phyloP scores from a whole-genome alignment of 2,888 invertebrate genomes.

The Antitype chi region DNA sequence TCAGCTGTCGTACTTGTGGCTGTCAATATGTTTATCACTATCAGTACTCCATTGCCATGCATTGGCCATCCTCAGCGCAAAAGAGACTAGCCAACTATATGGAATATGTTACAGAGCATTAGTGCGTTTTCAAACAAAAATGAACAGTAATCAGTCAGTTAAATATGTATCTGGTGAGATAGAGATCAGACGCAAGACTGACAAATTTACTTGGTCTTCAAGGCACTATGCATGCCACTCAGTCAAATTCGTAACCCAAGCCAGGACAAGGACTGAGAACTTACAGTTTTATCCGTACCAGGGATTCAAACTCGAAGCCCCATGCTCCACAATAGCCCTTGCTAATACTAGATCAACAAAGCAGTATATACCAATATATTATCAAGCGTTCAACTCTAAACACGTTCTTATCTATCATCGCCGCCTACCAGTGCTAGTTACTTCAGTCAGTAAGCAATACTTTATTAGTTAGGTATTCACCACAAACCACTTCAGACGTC shows the following conservation, averaged over 20 bases:
- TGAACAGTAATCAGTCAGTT: too few relatives aligned
- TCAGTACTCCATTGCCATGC: neutral
- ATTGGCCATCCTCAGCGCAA: too few relatives aligned
- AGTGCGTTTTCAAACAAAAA: neutral
- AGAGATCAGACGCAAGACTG: neutral
- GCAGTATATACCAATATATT: constrained; percentile 31
- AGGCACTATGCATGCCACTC: too few relatives aligned
- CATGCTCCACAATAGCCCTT: neutral
- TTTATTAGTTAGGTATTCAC: constrained; percentile 39
- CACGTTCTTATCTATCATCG: constrained; percentile 35
- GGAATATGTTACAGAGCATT: neutral
- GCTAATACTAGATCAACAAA: neutral
- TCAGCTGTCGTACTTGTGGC: constrained; percentile 73
- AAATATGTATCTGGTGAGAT: neutral
- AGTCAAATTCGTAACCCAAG: neutral
- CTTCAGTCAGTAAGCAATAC: constrained; percentile 29
- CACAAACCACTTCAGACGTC: constrained; percentile 43
- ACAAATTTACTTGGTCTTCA: neutral
- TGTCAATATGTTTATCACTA: constrained; percentile 57
- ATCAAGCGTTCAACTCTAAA: constrained; percentile 39
- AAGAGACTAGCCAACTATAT: neutral
- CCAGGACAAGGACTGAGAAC: neutral
- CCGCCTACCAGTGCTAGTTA: constrained; percentile 18
- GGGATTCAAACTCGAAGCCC: neutral
- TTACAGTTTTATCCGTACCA: neutral